Conservation (phyloP, 1,140 invertebrate species). For the Drosophila aff. region DNA sequence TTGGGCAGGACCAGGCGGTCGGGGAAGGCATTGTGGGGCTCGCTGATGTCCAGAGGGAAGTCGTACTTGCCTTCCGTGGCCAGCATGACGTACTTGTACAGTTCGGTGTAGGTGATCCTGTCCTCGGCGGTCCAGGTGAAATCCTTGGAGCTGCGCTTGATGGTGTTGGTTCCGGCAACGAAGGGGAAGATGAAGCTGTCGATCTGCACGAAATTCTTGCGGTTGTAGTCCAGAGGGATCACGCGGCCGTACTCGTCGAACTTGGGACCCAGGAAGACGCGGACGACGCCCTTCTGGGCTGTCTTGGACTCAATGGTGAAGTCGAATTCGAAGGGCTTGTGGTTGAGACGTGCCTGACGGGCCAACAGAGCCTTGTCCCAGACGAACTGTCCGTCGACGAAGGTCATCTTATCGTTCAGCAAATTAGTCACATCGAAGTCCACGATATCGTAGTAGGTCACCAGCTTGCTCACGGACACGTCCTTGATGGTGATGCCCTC, state of each 20-base stretch:
- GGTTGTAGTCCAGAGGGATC: slow-evolving; percentile 87
- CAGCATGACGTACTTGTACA: slow-evolving; percentile 87
- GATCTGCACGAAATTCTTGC: slow-evolving; percentile 88
- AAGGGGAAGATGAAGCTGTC: slow-evolving; percentile 90
- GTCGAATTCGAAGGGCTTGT: slow-evolving; percentile 88
- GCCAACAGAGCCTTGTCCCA: slow-evolving; percentile 76
- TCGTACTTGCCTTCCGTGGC: slow-evolving; percentile 85
- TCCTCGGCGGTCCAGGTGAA: slow-evolving; percentile 88
- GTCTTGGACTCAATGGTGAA: slow-evolving; percentile 86
- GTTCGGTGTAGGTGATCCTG: slow-evolving; percentile 87
- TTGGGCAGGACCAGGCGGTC: slow-evolving; percentile 87
- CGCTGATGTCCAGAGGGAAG: slow-evolving; percentile 85
- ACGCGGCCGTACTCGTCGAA: slow-evolving; percentile 86
- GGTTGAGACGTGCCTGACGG: slow-evolving; percentile 87
- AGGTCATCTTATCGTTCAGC: slow-evolving; percentile 85
- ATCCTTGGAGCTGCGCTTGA: slow-evolving; percentile 89
- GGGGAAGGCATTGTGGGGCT: slow-evolving; percentile 87
- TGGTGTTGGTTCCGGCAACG: slow-evolving; percentile 88
- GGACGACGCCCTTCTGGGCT: slow-evolving; percentile 85
- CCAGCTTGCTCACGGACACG: slow-evolving; percentile 88
- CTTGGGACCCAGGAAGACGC: slow-evolving; percentile 87
- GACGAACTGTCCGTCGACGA: slow-evolving; percentile 73
- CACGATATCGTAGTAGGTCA: slow-evolving; percentile 90
- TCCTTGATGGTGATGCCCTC: slow-evolving; percentile 88
- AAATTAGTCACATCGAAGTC: slow-evolving; percentile 89